phyloP scores from a whole-genome alignment of 2,888 invertebrate genomes.

The Romanomermis culicivorax region DNA sequence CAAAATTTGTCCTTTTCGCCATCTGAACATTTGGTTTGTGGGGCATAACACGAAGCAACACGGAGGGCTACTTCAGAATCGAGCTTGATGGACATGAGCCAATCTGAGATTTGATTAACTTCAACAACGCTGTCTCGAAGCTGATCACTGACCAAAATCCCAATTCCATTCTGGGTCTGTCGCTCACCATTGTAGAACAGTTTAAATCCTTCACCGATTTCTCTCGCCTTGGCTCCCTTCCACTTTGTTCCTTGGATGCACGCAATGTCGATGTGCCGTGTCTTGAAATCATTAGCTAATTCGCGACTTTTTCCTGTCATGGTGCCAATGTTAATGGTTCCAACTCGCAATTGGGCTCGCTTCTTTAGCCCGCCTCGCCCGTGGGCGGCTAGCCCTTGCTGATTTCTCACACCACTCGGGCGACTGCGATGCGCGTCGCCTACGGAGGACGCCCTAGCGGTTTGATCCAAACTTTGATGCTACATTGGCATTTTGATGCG shows the following conservation, averaged over 20 bases:
- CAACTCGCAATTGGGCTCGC: conserved; percentile 5
- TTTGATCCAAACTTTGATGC: background rate
- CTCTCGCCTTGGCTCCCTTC: conserved; percentile 9
- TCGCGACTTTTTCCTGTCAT: conserved; percentile 2
- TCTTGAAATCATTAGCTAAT: background rate
- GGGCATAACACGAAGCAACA: too few relatives aligned
- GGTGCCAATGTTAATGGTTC: background rate
- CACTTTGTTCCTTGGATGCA: conserved; percentile 1
- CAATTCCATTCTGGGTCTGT: background rate
- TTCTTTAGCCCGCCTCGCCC: conserved; percentile 17
- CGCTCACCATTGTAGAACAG: background rate
- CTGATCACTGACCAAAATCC: background rate
- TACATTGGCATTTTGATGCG: background rate
- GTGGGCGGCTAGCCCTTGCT: background rate
- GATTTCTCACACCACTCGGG: background rate
- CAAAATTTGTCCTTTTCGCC: too few relatives aligned
- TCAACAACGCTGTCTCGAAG: too few relatives aligned
- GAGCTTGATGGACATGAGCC: too few relatives aligned
- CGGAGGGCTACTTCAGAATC: too few relatives aligned
- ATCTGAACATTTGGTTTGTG: too few relatives aligned
- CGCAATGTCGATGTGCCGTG: background rate
- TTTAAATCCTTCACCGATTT: conserved; percentile 6
- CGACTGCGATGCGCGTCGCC: background rate
- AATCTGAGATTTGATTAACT: too few relatives aligned
- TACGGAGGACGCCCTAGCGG: background rate